Base-by-base conservation (phyloP, 1,140 invertebrate genomes). In the Chironomus striatipennis region DNA sequence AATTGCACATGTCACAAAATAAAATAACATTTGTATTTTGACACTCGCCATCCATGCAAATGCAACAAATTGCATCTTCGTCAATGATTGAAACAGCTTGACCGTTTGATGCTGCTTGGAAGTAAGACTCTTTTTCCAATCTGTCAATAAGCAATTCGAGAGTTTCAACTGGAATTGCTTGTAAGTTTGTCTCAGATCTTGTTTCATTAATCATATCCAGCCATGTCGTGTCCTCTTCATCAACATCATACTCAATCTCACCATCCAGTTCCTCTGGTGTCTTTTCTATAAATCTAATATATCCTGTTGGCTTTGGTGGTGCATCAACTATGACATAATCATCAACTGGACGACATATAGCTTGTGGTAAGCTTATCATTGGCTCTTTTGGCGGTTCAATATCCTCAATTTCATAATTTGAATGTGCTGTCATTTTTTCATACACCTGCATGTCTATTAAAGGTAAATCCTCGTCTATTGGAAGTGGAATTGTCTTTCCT, bases 1-100 rank as follows among this genome's bases (percentile, higher is more conserved):
- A 85, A 85, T 99, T 99, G 83, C 97, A 99, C 96, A 99, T 98
- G 85, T 99, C 98, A 86, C 98, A 73, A 12, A 73, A 73, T 10
- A 42, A 34, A 73, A 73, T 43, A 12, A 43, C 73, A 73, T 73
- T 73, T 17, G 42, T 73, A 12, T 73, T 73, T 15, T 73, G 73
- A 73, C 73, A 73, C 42, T 73, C 42, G 18, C 73, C 42, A 21
- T 73, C 73, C 88, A 93, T 91, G 78, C 92, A 94, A 77, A 99
- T 98, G 80, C 94, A 98, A 82, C 98, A 99, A 0, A 99, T 96
- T 12, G 97, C 97, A 86, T 99, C 97, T 80, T 98, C 96, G 81
- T 98, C 96, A 15, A 97, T 94, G 9, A 93, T 90, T 4, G 89
- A 85, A 47, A 88, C 87, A 70, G 88, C 87, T 76, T 94, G 91